phyloP scores from a whole-genome alignment of 2,797 vertebrate species.

The Arrhamphus sclerolepis region DNA sequence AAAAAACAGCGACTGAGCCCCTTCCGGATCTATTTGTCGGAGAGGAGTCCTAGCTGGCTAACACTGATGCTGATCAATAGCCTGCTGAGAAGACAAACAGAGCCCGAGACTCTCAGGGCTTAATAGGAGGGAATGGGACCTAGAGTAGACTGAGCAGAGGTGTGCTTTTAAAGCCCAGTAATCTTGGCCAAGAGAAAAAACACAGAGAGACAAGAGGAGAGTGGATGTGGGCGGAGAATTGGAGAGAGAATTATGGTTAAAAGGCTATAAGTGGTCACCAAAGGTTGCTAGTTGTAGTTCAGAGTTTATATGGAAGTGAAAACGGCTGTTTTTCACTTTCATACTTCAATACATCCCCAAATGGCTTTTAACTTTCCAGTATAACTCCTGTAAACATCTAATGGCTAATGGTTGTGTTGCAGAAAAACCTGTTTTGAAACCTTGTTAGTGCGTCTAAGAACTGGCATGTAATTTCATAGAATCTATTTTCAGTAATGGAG shows the following conservation, averaged over 20 bases:
- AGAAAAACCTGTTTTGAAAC: too few species aligned
- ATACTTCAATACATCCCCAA: too few species aligned
- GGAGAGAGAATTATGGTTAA: slow-evolving; percentile 46
- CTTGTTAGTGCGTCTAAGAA: too few species aligned
- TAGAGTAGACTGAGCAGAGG: slow-evolving; percentile 56
- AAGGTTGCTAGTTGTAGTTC: slow-evolving; percentile 27
- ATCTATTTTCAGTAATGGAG: too few species aligned
- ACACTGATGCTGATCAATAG: slow-evolving; percentile 67
- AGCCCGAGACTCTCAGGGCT: slow-evolving; percentile 49
- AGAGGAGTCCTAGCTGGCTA: slow-evolving; percentile 39
- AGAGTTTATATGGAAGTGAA: slow-evolving; percentile 11
- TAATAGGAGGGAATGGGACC: slow-evolving; percentile 60
- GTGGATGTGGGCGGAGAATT: slow-evolving; percentile 7
- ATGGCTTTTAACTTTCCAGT: too few species aligned
- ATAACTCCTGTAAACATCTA: too few species aligned
- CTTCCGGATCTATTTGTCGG: slow-evolving; percentile 54
- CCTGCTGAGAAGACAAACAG: slow-evolving; percentile 50
- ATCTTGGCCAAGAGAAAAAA: slow-evolving; percentile 51
- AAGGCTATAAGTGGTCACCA: slow-evolving; percentile 47
- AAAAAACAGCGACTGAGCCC: slow-evolving; percentile 55
- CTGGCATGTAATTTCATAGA: too few species aligned
- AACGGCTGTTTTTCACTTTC: neutral
- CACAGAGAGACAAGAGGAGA: slow-evolving; percentile 30
- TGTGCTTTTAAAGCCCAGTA: slow-evolving; percentile 59
- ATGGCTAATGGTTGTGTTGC: too few species aligned